Evolutionary conservation across 2,888 invertebrate genomes (phyloP).

Genomic region (Anthoptus insignis): DNA sequence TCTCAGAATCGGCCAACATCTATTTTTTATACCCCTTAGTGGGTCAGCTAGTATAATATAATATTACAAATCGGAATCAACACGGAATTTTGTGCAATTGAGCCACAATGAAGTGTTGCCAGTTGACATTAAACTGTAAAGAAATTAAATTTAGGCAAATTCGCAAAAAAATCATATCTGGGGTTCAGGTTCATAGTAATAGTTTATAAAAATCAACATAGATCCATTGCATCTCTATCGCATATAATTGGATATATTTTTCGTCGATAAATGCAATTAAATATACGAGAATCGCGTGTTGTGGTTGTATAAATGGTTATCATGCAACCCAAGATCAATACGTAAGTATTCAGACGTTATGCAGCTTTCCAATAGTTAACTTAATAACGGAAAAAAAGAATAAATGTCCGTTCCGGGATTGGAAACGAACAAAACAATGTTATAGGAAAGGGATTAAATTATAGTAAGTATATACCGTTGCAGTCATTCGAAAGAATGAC

Average conservation of each 20-base stretch:
- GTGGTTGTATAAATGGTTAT: slow-evolving; percentile 47
- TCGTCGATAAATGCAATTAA: slow-evolving; percentile 21
- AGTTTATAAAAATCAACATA: neutral
- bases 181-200: neutral
- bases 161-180: too few relatives aligned
- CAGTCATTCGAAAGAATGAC: neutral
- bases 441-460: neutral
- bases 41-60: too few relatives aligned
- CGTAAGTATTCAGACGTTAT: slow-evolving; percentile 18
- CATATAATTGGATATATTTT: neutral
- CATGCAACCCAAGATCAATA: slow-evolving; percentile 22
- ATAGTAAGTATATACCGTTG: neutral
- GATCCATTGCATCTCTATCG: neutral
- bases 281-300: slow-evolving; percentile 45
- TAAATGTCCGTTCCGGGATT: neutral
- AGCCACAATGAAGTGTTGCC: too few relatives aligned
- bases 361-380: slow-evolving; percentile 16
- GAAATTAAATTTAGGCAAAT: too few relatives aligned
- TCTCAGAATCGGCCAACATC: too few relatives aligned
- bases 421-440: neutral
- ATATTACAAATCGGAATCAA: too few relatives aligned
- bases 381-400: slow-evolving; percentile 19
- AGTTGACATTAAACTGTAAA: too few relatives aligned
- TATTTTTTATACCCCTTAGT: too few relatives aligned
- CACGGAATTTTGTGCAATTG: too few relatives aligned